Base-by-base conservation (phyloP, 2,113 vertebrate genomes). In the Sclerurus mexicanus region DNA sequence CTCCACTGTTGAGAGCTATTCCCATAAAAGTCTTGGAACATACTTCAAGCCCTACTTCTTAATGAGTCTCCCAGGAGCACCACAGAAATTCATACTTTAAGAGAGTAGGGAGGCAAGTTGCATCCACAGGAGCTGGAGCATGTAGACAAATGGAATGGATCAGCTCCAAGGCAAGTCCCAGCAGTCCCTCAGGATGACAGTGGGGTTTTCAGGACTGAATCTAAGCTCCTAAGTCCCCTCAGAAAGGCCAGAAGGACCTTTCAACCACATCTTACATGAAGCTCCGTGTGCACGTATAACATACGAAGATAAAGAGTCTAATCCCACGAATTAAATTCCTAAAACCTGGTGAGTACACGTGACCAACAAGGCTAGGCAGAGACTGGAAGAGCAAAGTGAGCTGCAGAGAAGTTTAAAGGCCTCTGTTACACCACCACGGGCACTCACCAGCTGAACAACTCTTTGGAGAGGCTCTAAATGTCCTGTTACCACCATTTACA, bases 241-340 rank as follows among this genome's bases (percentile, higher is more conserved):
- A n/a, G 14, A 21, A 27, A 59, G 56, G 39, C 40, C 62, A 69
- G 27, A 77, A 84, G 64, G 25, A 30, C 9, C 24, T 49, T 25
- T 50, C 9, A 11, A 11, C 12, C 24, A 27, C 0, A 0, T 14
- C 22, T 66, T 10, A 5, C 33, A 4, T 1, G 10, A 53, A 75
- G 33, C 35, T 37, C 30, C 42, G 27, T 28, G 18, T 67, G 37
- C 24, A 9, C 0, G 0, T 25, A 14, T 7, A 18, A 42, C 40
- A 42, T 42, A 14, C 15, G 40, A 42, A 50, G 28, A 60, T 27
- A 9, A 46, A 17, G 42, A 73, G 21, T 8, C 63, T 28, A 15
- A 31, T 23, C 46, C 60, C 46, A 78, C 31, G 17, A 47, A 7
- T 33, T 1, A 33, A 28, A 30, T 58, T 62, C 49, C 33, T 10